Evolutionary conservation across 2,797 vertebrate genomes (phyloP).

Genomic region (Propithecus deckenii): DNA sequence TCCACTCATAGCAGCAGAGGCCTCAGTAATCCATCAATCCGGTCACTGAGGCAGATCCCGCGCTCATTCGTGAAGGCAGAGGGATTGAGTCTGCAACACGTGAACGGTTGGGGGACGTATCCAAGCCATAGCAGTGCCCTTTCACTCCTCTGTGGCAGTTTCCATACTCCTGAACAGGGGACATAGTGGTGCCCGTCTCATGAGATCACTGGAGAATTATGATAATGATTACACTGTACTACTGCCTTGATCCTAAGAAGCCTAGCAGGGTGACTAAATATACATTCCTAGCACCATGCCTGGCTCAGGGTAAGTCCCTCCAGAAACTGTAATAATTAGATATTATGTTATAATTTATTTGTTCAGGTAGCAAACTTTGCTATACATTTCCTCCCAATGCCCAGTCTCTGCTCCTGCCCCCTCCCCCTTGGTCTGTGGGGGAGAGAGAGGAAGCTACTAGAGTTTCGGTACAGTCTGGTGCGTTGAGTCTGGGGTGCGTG

Average conservation of each 20-base stretch:
- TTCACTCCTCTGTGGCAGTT: background rate
- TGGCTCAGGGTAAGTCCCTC: background rate
- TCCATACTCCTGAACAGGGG: background rate
- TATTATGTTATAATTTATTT: background rate
- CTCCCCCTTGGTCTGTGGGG: background rate
- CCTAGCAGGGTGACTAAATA: background rate
- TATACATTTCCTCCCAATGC: background rate
- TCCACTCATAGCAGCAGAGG: background rate
- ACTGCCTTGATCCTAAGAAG: background rate
- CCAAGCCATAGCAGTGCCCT: background rate
- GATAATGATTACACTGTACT: too few relatives aligned
- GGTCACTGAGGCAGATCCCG: background rate
- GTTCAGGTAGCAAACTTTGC: background rate
- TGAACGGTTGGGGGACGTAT: background rate
- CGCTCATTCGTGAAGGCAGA: background rate
- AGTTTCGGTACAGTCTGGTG: accelerated
- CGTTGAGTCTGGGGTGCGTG: accelerated
- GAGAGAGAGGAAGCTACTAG: too few relatives aligned
- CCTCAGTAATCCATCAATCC: background rate
- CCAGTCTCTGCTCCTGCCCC: accelerated
- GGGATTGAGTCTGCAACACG: background rate
- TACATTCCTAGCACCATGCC: background rate
- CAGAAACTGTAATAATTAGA: too few relatives aligned
- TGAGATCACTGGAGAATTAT: accelerated
- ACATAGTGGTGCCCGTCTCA: background rate